Base-by-base conservation (phyloP, 2,888 invertebrate species). In the Pollenia labialis region DNA sequence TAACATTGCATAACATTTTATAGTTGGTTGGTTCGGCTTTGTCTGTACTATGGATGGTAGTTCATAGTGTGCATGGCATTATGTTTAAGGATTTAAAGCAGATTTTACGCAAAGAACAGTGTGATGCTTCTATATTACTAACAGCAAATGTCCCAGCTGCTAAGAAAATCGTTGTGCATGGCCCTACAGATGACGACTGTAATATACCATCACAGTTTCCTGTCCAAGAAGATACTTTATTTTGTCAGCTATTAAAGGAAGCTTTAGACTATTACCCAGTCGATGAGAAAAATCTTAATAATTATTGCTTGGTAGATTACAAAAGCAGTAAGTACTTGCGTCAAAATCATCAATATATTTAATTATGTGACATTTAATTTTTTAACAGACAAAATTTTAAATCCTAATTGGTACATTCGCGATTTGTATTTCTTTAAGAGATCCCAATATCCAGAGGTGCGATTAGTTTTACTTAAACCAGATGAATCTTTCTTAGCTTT, bases 11-110 rank as follows among this genome's bases (percentile, higher is more conserved):
- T n/a, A n/a, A n/a, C n/a, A 46, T 62, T 32, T 12, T 85, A 4
- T 50, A 93, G 92, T 95, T 98, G 64, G 98, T 99, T 86, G 98
- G 98, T 9, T 97, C 98, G 18, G 99, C 99, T 0, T 94, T 99
- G 2, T 98, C 99, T 0, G 96, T 99, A 79, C 94, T 99, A 1
- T 99, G 99, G 99, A 98, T 99, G 97, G 98, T 99, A 40, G 99
- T 99, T 0, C 99, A 99, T 90, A 98, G 98, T 92, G 99, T 99
- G 0, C 98, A 99, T 91, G 99, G 99, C 18, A 98, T 99, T 85
- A 99, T 99, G 97, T 99, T 99, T 92, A 99, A 99, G 94, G 99
- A 99, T 94, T 94, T 99, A 32, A 99, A 99, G 91, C 99, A 99
- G 94, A 99, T 99, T 88, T 94, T 99, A 88, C 95, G 99, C 76